Evolutionary conservation across 2,888 invertebrate genomes (phyloP).

Genomic region (Venustoraphidia nigricollis): DNA sequence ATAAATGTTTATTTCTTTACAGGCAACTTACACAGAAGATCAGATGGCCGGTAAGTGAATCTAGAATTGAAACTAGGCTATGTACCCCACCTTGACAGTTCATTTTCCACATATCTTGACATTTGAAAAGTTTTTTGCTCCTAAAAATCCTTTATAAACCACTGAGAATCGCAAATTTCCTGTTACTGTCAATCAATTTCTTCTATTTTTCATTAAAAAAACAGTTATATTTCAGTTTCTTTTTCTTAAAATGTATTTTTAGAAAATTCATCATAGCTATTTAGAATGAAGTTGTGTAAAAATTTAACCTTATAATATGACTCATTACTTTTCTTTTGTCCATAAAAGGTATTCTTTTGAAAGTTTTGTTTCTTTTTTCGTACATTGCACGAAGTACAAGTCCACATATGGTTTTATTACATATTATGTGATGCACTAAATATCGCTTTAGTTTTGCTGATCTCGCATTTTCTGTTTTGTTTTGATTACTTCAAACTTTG

Average conservation of each 20-base stretch:
- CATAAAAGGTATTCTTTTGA: constrained; percentile 44
- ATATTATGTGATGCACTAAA: background rate
- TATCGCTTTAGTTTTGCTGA: constrained; percentile 3
- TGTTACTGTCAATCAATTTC: too few relatives aligned
- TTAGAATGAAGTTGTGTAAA: constrained; percentile 17
- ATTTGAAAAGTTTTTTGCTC: constrained; percentile 14
- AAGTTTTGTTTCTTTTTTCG: constrained; percentile 20
- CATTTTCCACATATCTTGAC: constrained; percentile 17
- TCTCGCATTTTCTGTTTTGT: too few relatives aligned
- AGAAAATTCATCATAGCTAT: constrained; percentile 6
- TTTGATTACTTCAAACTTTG: too few relatives aligned
- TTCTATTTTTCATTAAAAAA: too few relatives aligned
- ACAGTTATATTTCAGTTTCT: too few relatives aligned
- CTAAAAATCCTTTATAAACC: too few relatives aligned
- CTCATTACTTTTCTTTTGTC: constrained; percentile 28
- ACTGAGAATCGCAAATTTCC: constrained; percentile 21
- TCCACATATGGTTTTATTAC: too few relatives aligned
- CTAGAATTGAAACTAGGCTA: constrained; percentile 27
- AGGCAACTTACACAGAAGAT: constrained; percentile 82
- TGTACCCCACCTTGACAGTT: constrained; percentile 24
- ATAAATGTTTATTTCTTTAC: constrained; percentile 24
- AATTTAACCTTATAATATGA: constrained; percentile 2
- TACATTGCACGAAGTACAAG: too few relatives aligned
- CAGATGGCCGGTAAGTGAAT: constrained; percentile 75
- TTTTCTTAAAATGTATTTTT: background rate